Percentiles rank a stretch among this genome's conserved stretches.
Evolutionary conservation across 2,113 vertebrate genomes (phyloP).

Genomic region (Mastomys natalensis): DNA sequence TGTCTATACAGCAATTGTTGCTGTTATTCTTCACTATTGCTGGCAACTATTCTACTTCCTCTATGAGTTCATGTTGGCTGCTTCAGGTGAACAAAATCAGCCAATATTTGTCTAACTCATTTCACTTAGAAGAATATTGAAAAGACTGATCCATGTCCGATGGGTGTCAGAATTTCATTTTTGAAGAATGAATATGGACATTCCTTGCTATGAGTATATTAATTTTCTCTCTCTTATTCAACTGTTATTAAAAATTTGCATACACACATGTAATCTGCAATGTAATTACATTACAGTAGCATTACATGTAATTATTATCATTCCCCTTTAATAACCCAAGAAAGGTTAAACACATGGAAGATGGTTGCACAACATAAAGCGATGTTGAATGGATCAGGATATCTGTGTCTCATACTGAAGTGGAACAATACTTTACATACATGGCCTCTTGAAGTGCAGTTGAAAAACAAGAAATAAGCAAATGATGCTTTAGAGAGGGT

Average conservation of each 20-base stretch:
- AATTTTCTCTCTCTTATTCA: not conserved
- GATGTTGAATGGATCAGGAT: not conserved
- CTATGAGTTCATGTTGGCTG: not conserved
- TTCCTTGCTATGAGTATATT: not conserved
- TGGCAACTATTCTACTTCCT: not conserved
- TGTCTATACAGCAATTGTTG: not conserved
- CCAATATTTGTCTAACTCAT: not conserved
- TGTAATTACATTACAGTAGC: not conserved
- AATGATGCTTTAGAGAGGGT: not conserved
- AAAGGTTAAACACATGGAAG: not conserved
- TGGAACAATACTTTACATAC: not conserved
- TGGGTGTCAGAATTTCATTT: not conserved
- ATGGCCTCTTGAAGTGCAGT: not conserved
- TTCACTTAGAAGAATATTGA: not conserved
- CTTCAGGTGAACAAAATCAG: not conserved
- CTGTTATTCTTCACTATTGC: not conserved
- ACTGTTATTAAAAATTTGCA: not conserved
- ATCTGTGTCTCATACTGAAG: not conserved
- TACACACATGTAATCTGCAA: not conserved
- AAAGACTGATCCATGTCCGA: not conserved
- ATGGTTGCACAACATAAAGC: not conserved
- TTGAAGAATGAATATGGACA: not conserved
- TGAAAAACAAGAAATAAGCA: not conserved
- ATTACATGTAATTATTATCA: not conserved
- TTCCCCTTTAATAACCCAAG: not conserved